phyloP scores from a whole-genome alignment of 2,797 vertebrate species.

The Falco columbarius region DNA sequence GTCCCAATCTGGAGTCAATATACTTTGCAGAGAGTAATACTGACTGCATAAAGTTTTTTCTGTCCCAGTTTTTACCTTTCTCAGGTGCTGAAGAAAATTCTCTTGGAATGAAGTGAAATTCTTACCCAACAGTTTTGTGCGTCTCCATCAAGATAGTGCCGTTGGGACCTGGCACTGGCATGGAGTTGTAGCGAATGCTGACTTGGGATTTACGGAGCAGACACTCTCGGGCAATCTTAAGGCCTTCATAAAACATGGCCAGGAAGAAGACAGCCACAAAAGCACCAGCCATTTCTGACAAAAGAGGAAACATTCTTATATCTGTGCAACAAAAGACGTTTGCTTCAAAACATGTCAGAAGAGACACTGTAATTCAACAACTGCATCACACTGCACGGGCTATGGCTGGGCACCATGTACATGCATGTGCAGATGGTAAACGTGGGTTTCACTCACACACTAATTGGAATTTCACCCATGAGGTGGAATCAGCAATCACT shows the following conservation, averaged over 20 bases:
- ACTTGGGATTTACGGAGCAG: conserved; percentile 94
- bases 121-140: conserved; percentile 97
- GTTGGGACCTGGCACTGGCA: conserved; percentile 94
- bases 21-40: neutral
- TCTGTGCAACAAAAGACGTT: neutral
- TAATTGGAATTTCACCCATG: neutral
- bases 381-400: fast-evolving
- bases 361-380: neutral
- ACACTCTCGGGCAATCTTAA: conserved; percentile 93
- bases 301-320: conserved; percentile 10
- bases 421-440: fast-evolving
- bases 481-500: neutral
- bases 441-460: neutral
- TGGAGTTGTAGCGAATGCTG: conserved; percentile 97
- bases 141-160: conserved; percentile 97
- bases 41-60: neutral
- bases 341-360: neutral
- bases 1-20: neutral
- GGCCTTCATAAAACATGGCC: conserved; percentile 92
- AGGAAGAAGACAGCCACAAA: conserved; percentile 92
- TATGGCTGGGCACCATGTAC: fast-evolving
- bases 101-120: neutral
- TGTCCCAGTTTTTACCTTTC: neutral
- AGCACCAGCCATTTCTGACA: conserved; percentile 91
- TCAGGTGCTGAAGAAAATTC: neutral